Evolutionary conservation across 2,888 invertebrate genomes (phyloP).

Genomic region (Leptothorax acervorum): DNA sequence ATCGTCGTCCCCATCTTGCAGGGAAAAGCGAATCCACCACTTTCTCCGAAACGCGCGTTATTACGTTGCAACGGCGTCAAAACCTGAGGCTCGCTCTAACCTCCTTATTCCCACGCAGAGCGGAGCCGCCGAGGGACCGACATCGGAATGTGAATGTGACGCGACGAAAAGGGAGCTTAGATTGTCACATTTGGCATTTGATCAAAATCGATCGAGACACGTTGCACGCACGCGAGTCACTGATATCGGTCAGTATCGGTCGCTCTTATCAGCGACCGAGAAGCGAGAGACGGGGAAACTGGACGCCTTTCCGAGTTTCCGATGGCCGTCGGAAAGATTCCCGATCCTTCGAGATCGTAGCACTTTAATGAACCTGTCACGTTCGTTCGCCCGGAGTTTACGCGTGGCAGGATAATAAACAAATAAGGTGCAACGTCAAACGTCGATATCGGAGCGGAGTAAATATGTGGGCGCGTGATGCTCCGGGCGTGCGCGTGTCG

Average conservation of each 20-base stretch:
- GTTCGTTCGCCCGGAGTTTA: background rate
- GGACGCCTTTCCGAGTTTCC: background rate
- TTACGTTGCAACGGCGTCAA: slow-evolving; percentile 23
- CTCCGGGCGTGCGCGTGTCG: background rate
- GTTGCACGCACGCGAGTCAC: background rate
- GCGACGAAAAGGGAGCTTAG: background rate
- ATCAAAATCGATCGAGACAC: slow-evolving; percentile 19
- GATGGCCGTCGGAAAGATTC: background rate
- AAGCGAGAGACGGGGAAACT: background rate
- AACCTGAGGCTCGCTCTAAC: slow-evolving; percentile 4
- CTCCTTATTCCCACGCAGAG: background rate
- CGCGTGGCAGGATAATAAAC: slow-evolving; percentile 5
- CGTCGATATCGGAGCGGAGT: slow-evolving; percentile 24
- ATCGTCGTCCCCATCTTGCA: background rate
- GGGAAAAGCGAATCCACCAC: background rate
- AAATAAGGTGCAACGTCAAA: background rate
- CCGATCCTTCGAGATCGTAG: background rate
- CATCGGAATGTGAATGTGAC: background rate
- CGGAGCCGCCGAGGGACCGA: background rate
- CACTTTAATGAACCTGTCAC: background rate
- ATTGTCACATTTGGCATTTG: slow-evolving; percentile 30
- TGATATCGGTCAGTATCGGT: background rate
- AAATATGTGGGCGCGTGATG: background rate
- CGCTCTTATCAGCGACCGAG: background rate
- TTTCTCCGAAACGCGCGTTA: background rate